phyloP scores from a whole-genome alignment of 2,113 vertebrate genomes.

The Nothoprocta perdicaria region DNA sequence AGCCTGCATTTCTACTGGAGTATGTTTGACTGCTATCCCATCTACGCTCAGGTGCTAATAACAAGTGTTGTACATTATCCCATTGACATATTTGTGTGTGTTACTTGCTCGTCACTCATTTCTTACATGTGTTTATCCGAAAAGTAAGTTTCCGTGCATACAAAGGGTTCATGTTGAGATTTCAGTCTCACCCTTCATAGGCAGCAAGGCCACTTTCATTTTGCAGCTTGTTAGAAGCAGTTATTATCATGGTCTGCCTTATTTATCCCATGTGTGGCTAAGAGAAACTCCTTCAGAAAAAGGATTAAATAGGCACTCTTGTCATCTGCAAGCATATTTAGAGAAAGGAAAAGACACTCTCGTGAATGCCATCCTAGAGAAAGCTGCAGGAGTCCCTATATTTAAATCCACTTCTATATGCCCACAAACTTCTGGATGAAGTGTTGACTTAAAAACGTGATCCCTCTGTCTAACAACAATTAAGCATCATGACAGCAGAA shows the following conservation, averaged over 20 bases:
- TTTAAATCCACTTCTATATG: not conserved
- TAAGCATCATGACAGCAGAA: not conserved
- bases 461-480: not conserved
- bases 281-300: not conserved
- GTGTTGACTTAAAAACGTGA: not conserved
- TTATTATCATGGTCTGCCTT: not conserved
- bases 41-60: not conserved
- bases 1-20: not conserved
- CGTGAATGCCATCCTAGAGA: not conserved
- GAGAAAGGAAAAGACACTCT: not conserved
- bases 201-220: not conserved
- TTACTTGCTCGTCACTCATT: not conserved
- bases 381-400: not conserved
- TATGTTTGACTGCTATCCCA: fast-evolving
- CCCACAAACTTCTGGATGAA: not conserved
- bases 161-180: not conserved
- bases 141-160: not conserved
- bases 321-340: not conserved
- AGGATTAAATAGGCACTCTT: not conserved
- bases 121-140: not conserved
- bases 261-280: not conserved
- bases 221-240: not conserved
- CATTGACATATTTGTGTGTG: not conserved
- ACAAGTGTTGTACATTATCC: not conserved
- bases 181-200: not conserved